Conservation (phyloP, 2,888 invertebrate genomes). For the Drosophila acutilabella region DNA sequence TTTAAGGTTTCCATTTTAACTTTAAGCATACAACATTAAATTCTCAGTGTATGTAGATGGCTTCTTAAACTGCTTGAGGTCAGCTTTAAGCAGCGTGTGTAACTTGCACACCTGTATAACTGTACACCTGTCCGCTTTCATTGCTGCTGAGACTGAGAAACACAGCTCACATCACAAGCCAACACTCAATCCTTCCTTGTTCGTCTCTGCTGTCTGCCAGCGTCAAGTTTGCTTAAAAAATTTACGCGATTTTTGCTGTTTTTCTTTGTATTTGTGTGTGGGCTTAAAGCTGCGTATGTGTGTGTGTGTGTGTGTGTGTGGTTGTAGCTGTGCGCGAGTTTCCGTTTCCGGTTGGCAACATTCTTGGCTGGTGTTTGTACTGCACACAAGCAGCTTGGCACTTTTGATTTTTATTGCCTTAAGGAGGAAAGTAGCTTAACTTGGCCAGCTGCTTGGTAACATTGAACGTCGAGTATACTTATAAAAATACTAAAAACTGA, state of each 20-base stretch:
- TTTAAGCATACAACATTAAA: background rate
- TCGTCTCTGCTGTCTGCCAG: constrained; percentile 25
- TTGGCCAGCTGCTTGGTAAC: constrained; percentile 14
- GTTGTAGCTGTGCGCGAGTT: constrained; percentile 31
- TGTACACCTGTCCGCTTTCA: constrained; percentile 14
- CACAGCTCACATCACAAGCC: background rate
- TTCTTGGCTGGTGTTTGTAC: constrained; percentile 29
- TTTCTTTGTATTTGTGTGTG: constrained; percentile 7
- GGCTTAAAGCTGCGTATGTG: background rate
- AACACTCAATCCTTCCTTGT: constrained; percentile 1
- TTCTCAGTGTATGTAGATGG: background rate
- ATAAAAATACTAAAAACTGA: no score
- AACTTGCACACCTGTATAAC: constrained; percentile 8
- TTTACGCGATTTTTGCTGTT: constrained; percentile 34
- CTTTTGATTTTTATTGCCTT: constrained; percentile 4
- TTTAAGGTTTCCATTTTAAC: background rate
- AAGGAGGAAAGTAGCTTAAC: constrained; percentile 2
- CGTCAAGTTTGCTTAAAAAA: constrained; percentile 41
- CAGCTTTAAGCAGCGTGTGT: constrained; percentile 5
- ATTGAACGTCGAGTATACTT: no score
- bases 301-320: constrained; percentile 9
- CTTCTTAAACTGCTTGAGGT: background rate
- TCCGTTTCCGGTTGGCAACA: constrained; percentile 52
- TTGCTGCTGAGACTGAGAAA: background rate
- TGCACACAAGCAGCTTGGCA: background rate